A percentile compares a stretch with the other conserved stretches of the same genome.
These are phyloP conservation scores for Chlamydotis undulata DNA, from an alignment of 2,113 vertebrate species.

Conservation along the genomic window DNA sequence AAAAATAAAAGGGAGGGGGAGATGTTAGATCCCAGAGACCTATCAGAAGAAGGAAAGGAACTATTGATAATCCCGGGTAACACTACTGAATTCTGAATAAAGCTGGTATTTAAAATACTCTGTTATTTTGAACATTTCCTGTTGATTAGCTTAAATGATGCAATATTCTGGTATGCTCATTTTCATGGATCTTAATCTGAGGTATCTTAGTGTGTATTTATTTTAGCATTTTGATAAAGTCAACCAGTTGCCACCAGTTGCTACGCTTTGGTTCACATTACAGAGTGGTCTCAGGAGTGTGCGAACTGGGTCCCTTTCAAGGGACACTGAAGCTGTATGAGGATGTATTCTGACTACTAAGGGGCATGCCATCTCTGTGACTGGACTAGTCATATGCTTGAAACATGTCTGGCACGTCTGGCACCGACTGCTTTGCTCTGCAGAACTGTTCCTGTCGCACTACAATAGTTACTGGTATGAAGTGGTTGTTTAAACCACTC, in stretches of 20 bases:
- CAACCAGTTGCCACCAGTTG: neutral
- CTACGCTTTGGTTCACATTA: neutral
- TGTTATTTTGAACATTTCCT: neutral
- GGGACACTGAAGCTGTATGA: neutral
- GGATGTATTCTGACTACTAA: neutral
- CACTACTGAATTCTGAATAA: neutral
- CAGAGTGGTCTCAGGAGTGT: neutral
- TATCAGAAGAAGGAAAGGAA: neutral
- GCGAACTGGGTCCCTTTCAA: neutral
- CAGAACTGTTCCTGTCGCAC: neutral
- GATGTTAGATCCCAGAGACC: neutral
- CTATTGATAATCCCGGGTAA: neutral
- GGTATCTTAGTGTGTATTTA: neutral
- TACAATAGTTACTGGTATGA: neutral
- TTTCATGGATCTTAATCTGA: neutral
- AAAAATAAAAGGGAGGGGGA: neutral
- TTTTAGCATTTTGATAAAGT: neutral
- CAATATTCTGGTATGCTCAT: neutral
- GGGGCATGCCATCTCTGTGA: neutral
- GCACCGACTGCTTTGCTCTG: neutral
- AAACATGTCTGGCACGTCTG: rapidly evolving
- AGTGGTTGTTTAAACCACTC: neutral
- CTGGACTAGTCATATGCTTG: neutral
- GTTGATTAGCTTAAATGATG: neutral
- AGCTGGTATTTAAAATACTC: neutral